These are phyloP conservation scores for Myotis daubentonii DNA, from an alignment of 2,797 vertebrate genomes.

Conservation along the genomic window DNA sequence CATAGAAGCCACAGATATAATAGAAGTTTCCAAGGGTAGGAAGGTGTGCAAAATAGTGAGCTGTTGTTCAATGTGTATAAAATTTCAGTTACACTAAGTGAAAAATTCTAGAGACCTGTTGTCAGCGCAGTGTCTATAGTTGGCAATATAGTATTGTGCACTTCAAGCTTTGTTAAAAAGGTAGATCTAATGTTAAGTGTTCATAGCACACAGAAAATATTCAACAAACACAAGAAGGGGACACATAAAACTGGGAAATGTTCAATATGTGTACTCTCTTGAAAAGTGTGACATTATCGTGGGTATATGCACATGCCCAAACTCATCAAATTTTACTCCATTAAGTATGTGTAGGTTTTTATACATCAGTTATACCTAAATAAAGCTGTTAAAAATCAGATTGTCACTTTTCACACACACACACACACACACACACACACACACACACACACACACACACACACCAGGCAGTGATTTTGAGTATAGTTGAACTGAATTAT, in stretches of 20 bases:
- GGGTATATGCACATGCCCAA: not conserved
- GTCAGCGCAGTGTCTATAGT: not conserved
- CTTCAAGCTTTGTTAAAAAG: not conserved
- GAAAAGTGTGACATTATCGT: not conserved
- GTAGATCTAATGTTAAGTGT: not conserved
- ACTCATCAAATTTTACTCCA: not conserved
- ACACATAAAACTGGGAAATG: not conserved
- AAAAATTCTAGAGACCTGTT: not conserved
- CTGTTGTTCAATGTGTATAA: not conserved
- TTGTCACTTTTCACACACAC: not conserved
- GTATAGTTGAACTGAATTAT: not conserved
- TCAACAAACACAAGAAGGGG: not conserved
- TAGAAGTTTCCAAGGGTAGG: not conserved
- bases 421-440: not conserved
- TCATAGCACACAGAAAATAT: not conserved
- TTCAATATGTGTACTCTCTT: not conserved
- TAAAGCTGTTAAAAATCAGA: not conserved
- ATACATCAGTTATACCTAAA: not conserved
- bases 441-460: not conserved
- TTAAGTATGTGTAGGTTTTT: not conserved
- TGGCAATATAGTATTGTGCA: not conserved
- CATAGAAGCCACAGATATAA: not conserved
- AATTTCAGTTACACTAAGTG: not conserved
- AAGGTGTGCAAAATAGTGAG: not conserved
- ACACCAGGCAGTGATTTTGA: not conserved